Conservation (phyloP, 2,797 vertebrate species). For the Enteromius paludinosus region DNA sequence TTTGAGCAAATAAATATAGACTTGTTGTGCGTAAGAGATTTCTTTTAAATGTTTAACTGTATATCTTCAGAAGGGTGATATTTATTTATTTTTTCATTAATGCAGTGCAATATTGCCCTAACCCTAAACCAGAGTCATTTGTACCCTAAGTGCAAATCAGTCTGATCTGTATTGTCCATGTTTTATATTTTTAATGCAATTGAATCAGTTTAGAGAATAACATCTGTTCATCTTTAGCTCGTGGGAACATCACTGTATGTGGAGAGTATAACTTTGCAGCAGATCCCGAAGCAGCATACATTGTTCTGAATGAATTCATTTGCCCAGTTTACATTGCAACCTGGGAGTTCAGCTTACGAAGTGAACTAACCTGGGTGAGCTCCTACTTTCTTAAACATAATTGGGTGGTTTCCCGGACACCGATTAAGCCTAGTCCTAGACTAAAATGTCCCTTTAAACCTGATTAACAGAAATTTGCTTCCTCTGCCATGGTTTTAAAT, state of each 20-base stretch:
- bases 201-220: background rate
- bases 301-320: constrained; percentile 80
- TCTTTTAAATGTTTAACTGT: no score
- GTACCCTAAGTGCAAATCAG: background rate
- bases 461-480: background rate
- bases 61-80: no score
- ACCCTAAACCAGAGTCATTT: background rate
- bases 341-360: constrained; percentile 82
- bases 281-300: constrained; percentile 83
- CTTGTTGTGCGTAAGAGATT: no score
- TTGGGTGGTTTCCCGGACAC: no score
- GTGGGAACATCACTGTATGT: constrained; percentile 79
- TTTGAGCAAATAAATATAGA: no score
- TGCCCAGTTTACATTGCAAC: constrained; percentile 80
- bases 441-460: background rate
- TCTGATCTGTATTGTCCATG: background rate
- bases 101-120: background rate
- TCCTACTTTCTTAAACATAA: background rate
- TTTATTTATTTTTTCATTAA: background rate
- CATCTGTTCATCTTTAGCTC: constrained; percentile 65
- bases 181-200: background rate
- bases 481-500: constrained; percentile 11
- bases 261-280: constrained; percentile 82
- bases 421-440: background rate
- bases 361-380: constrained; percentile 78